Base-by-base conservation (phyloP, 1,140 invertebrate species). In the Drosophila willistoni region DNA sequence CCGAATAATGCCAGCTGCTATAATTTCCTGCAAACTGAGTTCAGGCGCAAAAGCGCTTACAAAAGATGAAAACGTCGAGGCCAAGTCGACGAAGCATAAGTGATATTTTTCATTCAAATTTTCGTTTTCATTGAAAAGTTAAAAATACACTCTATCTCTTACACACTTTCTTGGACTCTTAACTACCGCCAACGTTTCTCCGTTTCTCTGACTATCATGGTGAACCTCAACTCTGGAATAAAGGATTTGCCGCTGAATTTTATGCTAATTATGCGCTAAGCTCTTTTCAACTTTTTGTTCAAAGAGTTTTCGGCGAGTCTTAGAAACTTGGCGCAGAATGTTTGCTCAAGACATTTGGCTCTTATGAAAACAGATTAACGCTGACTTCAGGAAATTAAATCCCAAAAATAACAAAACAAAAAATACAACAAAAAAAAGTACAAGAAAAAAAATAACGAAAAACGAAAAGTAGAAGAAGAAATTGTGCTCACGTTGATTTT, bases 251-350 rank as follows among this genome's bases (percentile, higher is more conserved):
- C 64, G 57, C 71, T 54, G 79, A 82, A 75, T 85, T 82, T 76
- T 85, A 87, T 85, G 82, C 79, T 85, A 85, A 85, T 87, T 85
- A 83, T 78, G 54, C 75, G 79, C 71, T 81, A 85, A 81, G 79
- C 81, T 75, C 44, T 36, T 55, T 79, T 71, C 44, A 84, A 85
- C 81, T 84, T 77, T 29, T 77, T 80, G 44, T 51, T 62, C 77
- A 82, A 85, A 82, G 83, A 85, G 83, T 86, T 83, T 64, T 80
- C 78, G 59, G 64, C 41, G 57, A 54, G 66, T 22, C 62, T 61
- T 77, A 73, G 70, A 67, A 84, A 80, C 73, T 84, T 81, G 56
- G 54, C 64, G 44, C 51, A 25, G 14, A 76, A 76, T 76, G 75
- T 76, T 76, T 76, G 66, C 42, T 54, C 65, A 77, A 77, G 73